Conservation (phyloP, 2,797 vertebrate genomes). For the Bufotes viridis region DNA sequence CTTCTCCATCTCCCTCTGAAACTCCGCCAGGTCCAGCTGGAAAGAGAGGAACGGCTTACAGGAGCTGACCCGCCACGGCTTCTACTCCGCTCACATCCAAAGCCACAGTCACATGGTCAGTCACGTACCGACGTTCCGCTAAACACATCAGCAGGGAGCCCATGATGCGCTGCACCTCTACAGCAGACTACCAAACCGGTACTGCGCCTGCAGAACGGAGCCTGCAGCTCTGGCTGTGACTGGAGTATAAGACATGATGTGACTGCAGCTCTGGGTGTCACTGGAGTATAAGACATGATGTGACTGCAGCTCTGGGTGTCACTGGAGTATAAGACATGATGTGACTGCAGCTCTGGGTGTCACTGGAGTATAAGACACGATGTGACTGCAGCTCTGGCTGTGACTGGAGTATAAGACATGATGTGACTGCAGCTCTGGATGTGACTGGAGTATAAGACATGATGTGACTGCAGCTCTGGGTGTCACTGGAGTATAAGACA, state of each 20-base stretch:
- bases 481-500: too few species aligned
- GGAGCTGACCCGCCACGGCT: background rate
- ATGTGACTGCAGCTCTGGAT: too few species aligned
- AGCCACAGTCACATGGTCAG: background rate
- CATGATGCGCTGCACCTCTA: background rate
- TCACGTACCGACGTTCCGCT: too few species aligned
- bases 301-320: background rate
- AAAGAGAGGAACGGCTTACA: background rate
- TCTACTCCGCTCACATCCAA: background rate
- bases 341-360: background rate
- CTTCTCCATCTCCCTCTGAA: constrained; percentile 88
- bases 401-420: background rate
- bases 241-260: too few species aligned
- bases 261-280: background rate
- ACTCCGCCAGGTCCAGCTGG: constrained; percentile 83
- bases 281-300: too few species aligned
- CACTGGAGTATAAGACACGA: background rate
- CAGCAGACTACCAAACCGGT: background rate
- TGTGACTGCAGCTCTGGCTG: background rate
- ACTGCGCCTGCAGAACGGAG: too few species aligned
- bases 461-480: too few species aligned
- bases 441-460: too few species aligned
- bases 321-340: background rate
- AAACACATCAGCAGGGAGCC: background rate
- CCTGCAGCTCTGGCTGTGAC: too few species aligned